These are phyloP conservation scores for Choristoneura fumiferana DNA, from an alignment of 1,140 invertebrate genomes.

Conservation along the genomic window DNA sequence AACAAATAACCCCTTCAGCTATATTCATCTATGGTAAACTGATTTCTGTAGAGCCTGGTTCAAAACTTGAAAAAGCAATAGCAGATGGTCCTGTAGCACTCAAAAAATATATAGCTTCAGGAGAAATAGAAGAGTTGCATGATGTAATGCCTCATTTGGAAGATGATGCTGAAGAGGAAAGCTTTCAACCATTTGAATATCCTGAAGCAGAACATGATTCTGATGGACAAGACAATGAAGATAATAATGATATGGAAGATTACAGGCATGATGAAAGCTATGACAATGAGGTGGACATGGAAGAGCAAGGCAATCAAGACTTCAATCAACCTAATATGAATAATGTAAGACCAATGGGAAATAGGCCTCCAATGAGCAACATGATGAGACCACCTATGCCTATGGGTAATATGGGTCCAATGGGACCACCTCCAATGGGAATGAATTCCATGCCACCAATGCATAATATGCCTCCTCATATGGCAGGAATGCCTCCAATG, in stretches of 20 bases:
- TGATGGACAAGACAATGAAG: slow-evolving; percentile 40
- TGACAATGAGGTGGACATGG: slow-evolving; percentile 48
- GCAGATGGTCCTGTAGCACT: slow-evolving; percentile 86
- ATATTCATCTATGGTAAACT: slow-evolving; percentile 90
- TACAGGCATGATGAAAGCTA: slow-evolving; percentile 48
- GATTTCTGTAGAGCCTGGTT: slow-evolving; percentile 86
- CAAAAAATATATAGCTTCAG: slow-evolving; percentile 86
- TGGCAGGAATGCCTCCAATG: slow-evolving; percentile 29
- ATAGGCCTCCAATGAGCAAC: slow-evolving; percentile 37
- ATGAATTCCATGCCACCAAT: slow-evolving; percentile 39
- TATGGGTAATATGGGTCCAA: slow-evolving; percentile 35
- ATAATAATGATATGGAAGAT: slow-evolving; percentile 41
- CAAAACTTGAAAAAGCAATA: slow-evolving; percentile 86
- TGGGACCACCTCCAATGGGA: slow-evolving; percentile 31
- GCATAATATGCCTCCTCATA: slow-evolving; percentile 38
- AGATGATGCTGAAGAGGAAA: slow-evolving; percentile 79
- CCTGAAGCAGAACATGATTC: slow-evolving; percentile 49
- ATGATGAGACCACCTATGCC: slow-evolving; percentile 35
- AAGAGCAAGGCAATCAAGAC: slow-evolving; percentile 43
- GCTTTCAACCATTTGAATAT: slow-evolving; percentile 68
- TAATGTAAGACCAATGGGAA: slow-evolving; percentile 53
- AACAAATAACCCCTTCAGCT: slow-evolving; percentile 86
- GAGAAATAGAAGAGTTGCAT: slow-evolving; percentile 87
- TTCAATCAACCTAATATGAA: slow-evolving; percentile 26
- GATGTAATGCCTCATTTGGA: slow-evolving; percentile 85